phyloP scores from a whole-genome alignment of 2,888 invertebrate species.

The Bombyx huttoni region DNA sequence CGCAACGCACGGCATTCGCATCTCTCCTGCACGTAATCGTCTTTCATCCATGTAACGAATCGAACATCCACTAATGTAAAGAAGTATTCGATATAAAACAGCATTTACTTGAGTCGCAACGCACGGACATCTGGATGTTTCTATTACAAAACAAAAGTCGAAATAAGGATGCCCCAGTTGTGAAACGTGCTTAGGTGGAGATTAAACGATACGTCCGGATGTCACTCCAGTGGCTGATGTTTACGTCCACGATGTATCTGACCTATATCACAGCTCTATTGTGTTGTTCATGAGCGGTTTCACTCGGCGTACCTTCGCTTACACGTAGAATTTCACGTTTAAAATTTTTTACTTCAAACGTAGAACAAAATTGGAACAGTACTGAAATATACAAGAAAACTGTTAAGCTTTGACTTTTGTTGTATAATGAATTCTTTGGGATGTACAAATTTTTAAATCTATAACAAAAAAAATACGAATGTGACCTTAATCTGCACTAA shows the following conservation, averaged over 20 bases:
- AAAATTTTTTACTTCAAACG: neutral
- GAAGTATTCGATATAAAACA: neutral
- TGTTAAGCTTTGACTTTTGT: too few relatives aligned
- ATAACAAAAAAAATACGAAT: too few relatives aligned
- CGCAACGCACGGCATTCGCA: too few relatives aligned
- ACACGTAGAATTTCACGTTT: conserved; percentile 3
- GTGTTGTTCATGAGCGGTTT: conserved; percentile 47
- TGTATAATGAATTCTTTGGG: too few relatives aligned
- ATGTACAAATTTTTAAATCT: too few relatives aligned
- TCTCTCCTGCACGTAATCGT: too few relatives aligned
- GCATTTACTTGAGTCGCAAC: neutral
- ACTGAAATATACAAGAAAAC: too few relatives aligned
- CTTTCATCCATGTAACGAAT: too few relatives aligned
- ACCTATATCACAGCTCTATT: conserved; percentile 54
- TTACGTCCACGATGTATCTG: conserved; percentile 35
- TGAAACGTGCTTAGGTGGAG: conserved; percentile 7
- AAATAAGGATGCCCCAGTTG: neutral
- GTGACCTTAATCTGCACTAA: too few relatives aligned
- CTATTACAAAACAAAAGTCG: neutral
- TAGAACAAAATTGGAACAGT: too few relatives aligned
- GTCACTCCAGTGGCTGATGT: conserved; percentile 24
- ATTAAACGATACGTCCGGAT: conserved; percentile 20
- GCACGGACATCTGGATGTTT: neutral
- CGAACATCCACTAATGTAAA: too few relatives aligned
- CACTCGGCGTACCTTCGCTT: conserved; percentile 27